Evolutionary conservation across 2,113 vertebrate species (phyloP).

Genomic region (Hemibates koningsi): DNA sequence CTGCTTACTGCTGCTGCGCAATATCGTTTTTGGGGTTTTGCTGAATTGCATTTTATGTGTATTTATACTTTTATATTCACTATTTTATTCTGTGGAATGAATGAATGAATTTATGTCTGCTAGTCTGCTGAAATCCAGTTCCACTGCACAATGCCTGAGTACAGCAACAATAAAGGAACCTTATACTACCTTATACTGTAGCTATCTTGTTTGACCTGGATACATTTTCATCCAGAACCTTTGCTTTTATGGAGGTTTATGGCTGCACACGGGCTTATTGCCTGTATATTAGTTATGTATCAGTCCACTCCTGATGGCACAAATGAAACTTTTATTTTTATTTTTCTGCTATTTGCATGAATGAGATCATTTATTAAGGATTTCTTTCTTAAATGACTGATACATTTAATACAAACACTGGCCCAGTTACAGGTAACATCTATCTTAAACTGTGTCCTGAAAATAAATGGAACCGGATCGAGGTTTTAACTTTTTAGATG

Average conservation of each 20-base stretch:
- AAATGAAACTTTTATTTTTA: neutral
- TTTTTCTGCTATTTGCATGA: neutral
- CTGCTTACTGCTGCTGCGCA: rapidly evolving
- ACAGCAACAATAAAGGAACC: neutral
- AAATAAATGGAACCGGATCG: neutral
- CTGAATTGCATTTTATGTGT: neutral
- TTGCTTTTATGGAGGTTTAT: neutral
- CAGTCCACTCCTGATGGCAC: neutral
- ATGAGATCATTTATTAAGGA: neutral
- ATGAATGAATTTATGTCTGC: neutral
- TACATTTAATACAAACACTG: neutral
- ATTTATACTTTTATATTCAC: neutral
- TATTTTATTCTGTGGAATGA: neutral
- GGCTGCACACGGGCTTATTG: neutral
- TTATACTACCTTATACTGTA: neutral
- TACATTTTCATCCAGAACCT: neutral
- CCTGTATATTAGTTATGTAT: neutral
- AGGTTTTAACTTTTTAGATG: neutral
- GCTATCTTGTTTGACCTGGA: neutral
- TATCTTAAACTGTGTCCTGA: neutral
- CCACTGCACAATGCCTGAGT: neutral
- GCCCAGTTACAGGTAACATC: neutral
- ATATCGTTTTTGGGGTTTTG: neutral
- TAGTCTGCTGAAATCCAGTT: neutral
- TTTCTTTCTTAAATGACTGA: neutral